phyloP scores from a whole-genome alignment of 2,113 vertebrate species.

The Ochotona curzoniae region DNA sequence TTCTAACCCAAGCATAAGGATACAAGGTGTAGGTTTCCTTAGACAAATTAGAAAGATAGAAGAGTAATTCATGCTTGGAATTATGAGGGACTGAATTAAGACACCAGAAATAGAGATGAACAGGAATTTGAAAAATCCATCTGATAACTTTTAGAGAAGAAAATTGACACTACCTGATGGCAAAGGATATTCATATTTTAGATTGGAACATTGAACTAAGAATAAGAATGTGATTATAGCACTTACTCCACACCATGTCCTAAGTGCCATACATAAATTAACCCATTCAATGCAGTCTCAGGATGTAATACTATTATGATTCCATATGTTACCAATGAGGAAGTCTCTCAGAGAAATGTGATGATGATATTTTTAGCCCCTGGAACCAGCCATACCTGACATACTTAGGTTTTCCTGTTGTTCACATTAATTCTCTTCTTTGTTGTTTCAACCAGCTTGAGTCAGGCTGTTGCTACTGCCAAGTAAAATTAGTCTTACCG shows the following conservation, averaged over 20 bases:
- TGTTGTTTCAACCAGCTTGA: not conserved
- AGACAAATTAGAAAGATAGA: not conserved
- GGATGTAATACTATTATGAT: not conserved
- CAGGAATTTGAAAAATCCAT: not conserved
- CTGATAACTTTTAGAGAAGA: not conserved
- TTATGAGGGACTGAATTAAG: not conserved
- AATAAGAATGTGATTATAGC: not conserved
- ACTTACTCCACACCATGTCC: not conserved
- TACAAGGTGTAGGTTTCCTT: no score
- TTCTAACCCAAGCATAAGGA: no score
- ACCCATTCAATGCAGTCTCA: not conserved
- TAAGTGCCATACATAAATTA: not conserved
- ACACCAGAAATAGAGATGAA: not conserved
- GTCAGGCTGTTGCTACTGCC: not conserved
- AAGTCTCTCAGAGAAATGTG: not conserved
- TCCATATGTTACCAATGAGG: not conserved
- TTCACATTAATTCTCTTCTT: not conserved
- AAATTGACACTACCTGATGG: not conserved
- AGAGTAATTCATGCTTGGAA: not conserved
- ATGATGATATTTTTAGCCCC: not conserved
- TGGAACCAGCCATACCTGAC: not conserved
- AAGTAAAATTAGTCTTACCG: not conserved
- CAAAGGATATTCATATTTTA: not conserved
- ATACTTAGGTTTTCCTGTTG: not conserved
- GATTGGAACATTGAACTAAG: constrained; percentile 23